Conservation (phyloP, 1,140 invertebrate species). For the Arctopsyche grandis region DNA sequence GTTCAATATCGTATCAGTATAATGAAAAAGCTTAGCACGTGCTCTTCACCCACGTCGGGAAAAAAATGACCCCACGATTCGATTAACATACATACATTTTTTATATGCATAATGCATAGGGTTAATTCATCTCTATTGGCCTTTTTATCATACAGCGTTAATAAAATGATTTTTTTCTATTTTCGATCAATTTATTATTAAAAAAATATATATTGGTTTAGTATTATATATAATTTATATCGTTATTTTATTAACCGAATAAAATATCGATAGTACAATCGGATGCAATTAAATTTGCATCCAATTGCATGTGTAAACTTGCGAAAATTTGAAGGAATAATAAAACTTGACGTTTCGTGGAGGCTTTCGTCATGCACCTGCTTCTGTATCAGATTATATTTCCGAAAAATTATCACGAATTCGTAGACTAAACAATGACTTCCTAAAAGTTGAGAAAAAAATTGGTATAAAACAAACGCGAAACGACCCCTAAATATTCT, state of each 20-base stretch:
- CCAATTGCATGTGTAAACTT: too few relatives aligned
- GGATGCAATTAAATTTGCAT: too few relatives aligned
- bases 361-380: conserved; percentile 17
- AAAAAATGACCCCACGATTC: conserved; percentile 49
- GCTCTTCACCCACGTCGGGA: conserved; percentile 36
- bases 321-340: too few relatives aligned
- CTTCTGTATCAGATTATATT: conserved; percentile 1
- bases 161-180: conserved; percentile 34
- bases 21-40: conserved; percentile 34
- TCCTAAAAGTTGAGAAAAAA: conserved; percentile 1
- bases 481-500: conserved; percentile 20
- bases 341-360: too few relatives aligned
- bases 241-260: too few relatives aligned
- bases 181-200: not conserved
- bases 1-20: conserved; percentile 7
- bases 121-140: conserved; percentile 42
- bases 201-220: not conserved
- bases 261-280: too few relatives aligned
- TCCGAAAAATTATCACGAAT: conserved; percentile 40
- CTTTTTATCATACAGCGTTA: conserved; percentile 35
- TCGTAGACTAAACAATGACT: conserved; percentile 2
- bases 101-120: conserved; percentile 37
- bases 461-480: conserved; percentile 33
- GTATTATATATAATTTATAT: not conserved
- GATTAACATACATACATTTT: conserved; percentile 48